Evolutionary conservation across 2,888 invertebrate species (phyloP).

Genomic region (Synergus laeviventris): DNA sequence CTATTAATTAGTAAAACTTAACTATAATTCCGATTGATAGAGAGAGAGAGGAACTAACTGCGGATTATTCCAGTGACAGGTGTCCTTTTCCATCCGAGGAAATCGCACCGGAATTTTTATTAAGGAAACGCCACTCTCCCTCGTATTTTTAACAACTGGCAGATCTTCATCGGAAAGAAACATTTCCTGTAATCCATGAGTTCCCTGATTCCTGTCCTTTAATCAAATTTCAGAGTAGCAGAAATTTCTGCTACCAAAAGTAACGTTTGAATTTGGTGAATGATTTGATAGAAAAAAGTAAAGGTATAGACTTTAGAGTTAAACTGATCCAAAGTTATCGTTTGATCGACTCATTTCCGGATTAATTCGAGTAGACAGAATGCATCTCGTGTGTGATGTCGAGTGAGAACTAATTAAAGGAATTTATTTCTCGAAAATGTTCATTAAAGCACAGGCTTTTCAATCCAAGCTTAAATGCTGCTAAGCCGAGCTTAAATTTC

Average conservation of each 20-base stretch:
- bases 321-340: neutral
- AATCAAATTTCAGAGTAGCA: neutral
- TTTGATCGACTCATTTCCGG: neutral
- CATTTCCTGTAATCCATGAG: neutral
- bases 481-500: constrained; percentile 32
- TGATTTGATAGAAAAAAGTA: neutral
- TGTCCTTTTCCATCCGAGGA: constrained; percentile 20
- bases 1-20: no score
- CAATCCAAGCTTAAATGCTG: constrained; percentile 28
- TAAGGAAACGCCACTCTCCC: constrained; percentile 23
- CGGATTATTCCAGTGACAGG: constrained; percentile 21
- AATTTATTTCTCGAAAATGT: constrained; percentile 35
- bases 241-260: no score
- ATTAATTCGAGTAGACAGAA: neutral
- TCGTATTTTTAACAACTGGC: constrained; percentile 13
- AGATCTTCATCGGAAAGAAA: neutral
- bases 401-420: constrained; percentile 20
- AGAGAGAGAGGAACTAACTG: neutral
- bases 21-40: no score
- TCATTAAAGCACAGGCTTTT: constrained; percentile 14
- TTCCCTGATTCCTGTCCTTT: neutral
- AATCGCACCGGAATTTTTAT: constrained; percentile 32
- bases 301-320: neutral
- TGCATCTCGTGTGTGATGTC: neutral
- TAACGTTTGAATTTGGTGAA: neutral